Percentiles rank a stretch among this genome's conserved stretches.
These are phyloP conservation scores for Acanthococcus lagerstroemiae DNA, from an alignment of 2,888 invertebrate species.

Conservation along the genomic window DNA sequence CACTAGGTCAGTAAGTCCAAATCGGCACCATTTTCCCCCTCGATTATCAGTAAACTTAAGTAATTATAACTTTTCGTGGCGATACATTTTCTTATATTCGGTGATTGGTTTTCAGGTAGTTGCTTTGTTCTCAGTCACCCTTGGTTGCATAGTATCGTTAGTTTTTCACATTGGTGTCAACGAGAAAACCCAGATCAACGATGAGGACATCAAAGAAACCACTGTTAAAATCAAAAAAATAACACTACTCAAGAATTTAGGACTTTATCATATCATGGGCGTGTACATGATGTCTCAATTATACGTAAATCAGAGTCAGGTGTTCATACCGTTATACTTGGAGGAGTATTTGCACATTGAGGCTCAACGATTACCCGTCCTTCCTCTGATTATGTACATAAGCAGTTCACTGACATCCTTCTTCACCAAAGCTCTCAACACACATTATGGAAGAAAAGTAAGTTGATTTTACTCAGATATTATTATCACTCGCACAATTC, in stretches of 20 bases:
- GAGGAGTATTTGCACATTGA: constrained; percentile 63
- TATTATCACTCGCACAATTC: too few relatives aligned
- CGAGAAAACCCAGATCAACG: constrained; percentile 39
- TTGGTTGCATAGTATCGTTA: constrained; percentile 26
- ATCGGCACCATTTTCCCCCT: too few relatives aligned
- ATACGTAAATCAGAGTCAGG: constrained; percentile 24
- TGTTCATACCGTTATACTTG: constrained; percentile 64
- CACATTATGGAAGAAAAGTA: constrained; percentile 48
- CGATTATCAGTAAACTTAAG: too few relatives aligned
- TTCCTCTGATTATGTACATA: constrained; percentile 75
- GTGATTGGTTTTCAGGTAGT: constrained; percentile 27
- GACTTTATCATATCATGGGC: constrained; percentile 14
- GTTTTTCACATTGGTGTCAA: constrained; percentile 45
- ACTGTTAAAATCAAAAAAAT: neutral
- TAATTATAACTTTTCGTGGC: too few relatives aligned
- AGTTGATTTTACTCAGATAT: too few relatives aligned
- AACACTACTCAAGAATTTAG: neutral
- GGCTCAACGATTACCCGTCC: constrained; percentile 65
- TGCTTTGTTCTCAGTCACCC: constrained; percentile 26
- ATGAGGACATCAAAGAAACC: neutral
- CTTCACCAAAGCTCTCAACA: constrained; percentile 58
- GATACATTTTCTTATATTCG: too few relatives aligned
- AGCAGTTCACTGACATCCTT: constrained; percentile 70
- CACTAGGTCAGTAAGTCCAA: too few relatives aligned
- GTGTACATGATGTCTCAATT: constrained; percentile 25